Base-by-base conservation (phyloP, 2,888 invertebrate genomes). In the Dioctria linearis region DNA sequence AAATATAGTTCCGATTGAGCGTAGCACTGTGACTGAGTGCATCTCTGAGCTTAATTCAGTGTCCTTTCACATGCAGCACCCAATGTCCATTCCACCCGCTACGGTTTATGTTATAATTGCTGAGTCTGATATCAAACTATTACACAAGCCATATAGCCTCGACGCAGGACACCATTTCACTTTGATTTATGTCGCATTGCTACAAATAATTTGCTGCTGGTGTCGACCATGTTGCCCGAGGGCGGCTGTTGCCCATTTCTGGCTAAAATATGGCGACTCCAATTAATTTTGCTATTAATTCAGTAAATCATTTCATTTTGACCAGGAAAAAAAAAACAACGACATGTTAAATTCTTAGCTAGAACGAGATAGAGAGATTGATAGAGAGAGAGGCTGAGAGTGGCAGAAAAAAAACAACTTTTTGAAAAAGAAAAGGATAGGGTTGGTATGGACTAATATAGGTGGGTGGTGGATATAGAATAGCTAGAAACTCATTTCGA, bases 211-310 rank as follows among this genome's bases (percentile, higher is more conserved):
- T 80, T 78, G 78, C 78, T 80, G 78, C 80, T 80, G 78, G 67
- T 80, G 80, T 78, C 78, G 80, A 43, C 80, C 76, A 76, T 65
- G 67, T 63, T 73, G 71, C 59, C 61, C 13, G 43, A 69, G 78
- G 78, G 78, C 63, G 66, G 46, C 78, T 78, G 78, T 78, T 78
- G 69, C 80, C 78, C 46, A 63, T 59, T 69, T 78, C 78, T 11
- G 61, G 78, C 78, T 81, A 78, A 82, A 82, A 80, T 82, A 82
- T 80, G 79, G 69, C 73, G 71, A 73, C 63, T 59, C 75, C 73
- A 82, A 82, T 82, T 82, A 80, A 82, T 82, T 82, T 82, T 78
- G 73, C 82, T 67, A 82, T 82, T 82, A 82, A 78, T 75, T 73
- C 76, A 71, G 80, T 82, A 82, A 82, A 82, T 82, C 82, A 82